Percentiles rank a stretch among this genome's conserved stretches.
Conservation (phyloP, 23 tunicate genomes). For the Ascidia mentula region DNA sequence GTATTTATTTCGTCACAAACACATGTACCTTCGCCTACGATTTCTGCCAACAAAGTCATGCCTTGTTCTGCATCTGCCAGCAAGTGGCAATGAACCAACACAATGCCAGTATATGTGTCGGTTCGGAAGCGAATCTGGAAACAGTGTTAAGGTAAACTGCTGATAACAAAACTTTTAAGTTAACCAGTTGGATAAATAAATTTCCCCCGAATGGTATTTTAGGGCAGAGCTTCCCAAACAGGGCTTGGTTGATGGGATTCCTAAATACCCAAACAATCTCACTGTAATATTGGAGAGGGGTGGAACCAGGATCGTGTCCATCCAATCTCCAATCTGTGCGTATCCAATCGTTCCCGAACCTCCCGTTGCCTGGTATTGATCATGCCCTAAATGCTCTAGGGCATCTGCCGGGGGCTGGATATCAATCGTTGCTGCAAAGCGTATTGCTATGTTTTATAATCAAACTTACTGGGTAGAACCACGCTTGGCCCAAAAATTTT, state of each 20-base stretch:
- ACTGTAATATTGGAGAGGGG: constrained; percentile 37
- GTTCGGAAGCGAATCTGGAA: constrained; percentile 47
- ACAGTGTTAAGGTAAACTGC: too few relatives aligned
- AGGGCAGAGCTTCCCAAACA: too few relatives aligned
- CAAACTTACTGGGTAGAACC: too few relatives aligned
- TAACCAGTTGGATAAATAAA: too few relatives aligned
- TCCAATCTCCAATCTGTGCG: constrained; percentile 39
- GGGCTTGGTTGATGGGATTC: too few relatives aligned
- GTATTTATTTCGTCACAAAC: too few relatives aligned
- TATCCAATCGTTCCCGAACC: constrained; percentile 38
- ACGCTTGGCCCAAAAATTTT: background rate
- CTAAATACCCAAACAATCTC: background rate
- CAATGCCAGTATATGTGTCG: constrained; percentile 45
- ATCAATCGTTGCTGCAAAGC: constrained; percentile 2
- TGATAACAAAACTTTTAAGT: too few relatives aligned
- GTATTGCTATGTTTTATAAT: too few relatives aligned
- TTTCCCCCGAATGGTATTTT: too few relatives aligned
- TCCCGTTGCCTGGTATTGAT: background rate
- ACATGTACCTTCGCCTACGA: constrained; percentile 33
- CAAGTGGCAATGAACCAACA: constrained; percentile 47
- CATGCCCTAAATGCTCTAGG: constrained; percentile 32
- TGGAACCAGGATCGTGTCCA: constrained; percentile 41
- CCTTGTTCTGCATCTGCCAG: constrained; percentile 49
- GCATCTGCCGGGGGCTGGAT: constrained; percentile 30
- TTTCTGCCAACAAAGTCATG: constrained; percentile 49